A percentile compares a stretch with the other conserved stretches of the same genome.
These are phyloP conservation scores for Drosophila suzukii DNA, from an alignment of 1,140 invertebrate species.

Conservation along the genomic window DNA sequence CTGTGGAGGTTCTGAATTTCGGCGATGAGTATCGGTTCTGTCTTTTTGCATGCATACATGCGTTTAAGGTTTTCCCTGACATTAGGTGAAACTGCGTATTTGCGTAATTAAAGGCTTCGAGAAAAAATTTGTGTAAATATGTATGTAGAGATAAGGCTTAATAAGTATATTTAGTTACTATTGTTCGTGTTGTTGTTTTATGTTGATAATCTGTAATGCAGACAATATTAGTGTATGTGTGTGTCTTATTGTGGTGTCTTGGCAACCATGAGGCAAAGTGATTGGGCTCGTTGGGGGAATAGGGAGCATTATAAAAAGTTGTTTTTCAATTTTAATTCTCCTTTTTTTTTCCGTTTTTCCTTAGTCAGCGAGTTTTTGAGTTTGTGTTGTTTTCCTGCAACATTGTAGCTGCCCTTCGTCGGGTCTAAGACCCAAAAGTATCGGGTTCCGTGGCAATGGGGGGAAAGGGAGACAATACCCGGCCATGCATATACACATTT, in stretches of 20 bases:
- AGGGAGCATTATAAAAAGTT: neutral
- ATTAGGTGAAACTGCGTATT: too few relatives aligned
- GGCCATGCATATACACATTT: neutral
- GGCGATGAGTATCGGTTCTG: neutral
- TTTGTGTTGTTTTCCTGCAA: neutral
- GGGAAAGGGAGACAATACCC: too few relatives aligned
- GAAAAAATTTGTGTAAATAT: neutral
- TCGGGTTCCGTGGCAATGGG: neutral
- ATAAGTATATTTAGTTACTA: neutral
- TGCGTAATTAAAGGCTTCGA: too few relatives aligned
- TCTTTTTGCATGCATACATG: neutral
- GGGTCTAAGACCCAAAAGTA: neutral
- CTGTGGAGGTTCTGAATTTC: neutral
- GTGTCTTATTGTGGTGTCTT: neutral
- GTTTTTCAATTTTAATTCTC: neutral
- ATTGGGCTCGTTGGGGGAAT: neutral
- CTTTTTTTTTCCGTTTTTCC: too few relatives aligned
- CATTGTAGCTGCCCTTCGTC: neutral
- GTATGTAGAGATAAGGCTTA: neutral
- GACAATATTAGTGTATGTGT: conserved; percentile 1
- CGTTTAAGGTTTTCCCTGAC: too few relatives aligned
- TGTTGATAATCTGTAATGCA: neutral
- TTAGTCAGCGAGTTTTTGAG: neutral
- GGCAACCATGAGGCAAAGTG: neutral
- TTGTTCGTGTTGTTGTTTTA: conserved; percentile 1